A percentile compares a stretch with the other conserved stretches of the same genome.
phyloP scores from a whole-genome alignment of 2,888 invertebrate genomes.

The Nebria salina region DNA sequence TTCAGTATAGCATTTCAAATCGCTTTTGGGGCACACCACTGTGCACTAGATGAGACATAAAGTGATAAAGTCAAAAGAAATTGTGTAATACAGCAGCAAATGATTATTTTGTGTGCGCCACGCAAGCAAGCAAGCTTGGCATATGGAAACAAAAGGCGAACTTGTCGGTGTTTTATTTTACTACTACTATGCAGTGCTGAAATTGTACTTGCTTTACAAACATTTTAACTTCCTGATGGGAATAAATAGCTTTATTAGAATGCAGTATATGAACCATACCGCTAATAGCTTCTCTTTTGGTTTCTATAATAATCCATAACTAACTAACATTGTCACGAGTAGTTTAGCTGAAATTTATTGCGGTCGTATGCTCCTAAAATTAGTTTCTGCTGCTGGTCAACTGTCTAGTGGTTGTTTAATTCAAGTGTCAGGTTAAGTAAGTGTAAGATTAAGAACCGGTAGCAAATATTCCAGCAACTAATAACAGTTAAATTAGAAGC shows the following conservation, averaged over 20 bases:
- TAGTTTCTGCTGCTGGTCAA: not conserved
- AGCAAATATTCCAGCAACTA: constrained; percentile 35
- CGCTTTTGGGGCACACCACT: not conserved
- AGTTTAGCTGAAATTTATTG: no score
- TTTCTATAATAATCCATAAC: no score
- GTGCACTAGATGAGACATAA: not conserved
- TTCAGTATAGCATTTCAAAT: constrained; percentile 33
- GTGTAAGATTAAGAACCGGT: not conserved
- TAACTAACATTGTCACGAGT: no score
- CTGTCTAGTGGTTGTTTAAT: not conserved
- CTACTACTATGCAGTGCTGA: no score
- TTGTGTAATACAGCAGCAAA: not conserved
- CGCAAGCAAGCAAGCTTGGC: no score
- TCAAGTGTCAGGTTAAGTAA: not conserved
- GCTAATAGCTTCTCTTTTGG: no score
- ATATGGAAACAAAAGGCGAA: constrained; percentile 12
- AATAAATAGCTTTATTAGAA: no score
- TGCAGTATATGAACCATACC: no score
- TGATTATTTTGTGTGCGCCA: not conserved
- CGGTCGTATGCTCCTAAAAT: not conserved
- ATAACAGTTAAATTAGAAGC: constrained; percentile 44
- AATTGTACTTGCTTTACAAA: no score
- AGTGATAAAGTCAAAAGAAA: not conserved
- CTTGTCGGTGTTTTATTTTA: no score
- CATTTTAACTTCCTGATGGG: no score